phyloP scores from a whole-genome alignment of 64 coral and sea anemone species.

The Montipora foliosa region DNA sequence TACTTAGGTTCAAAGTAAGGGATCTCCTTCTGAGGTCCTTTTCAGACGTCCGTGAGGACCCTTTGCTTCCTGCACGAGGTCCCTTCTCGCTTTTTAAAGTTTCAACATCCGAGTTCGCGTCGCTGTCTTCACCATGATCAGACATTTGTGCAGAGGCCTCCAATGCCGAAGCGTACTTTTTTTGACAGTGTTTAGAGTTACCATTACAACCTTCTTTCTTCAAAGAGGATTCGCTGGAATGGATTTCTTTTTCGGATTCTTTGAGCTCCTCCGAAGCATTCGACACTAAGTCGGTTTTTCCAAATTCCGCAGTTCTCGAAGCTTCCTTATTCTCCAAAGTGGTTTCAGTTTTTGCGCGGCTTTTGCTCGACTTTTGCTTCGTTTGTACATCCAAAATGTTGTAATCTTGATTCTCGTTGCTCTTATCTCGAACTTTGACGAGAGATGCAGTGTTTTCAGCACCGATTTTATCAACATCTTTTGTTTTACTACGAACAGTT shows the following conservation, averaged over 20 bases:
- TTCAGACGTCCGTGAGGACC: constrained; percentile 72
- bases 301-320: neutral
- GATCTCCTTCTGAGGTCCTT: constrained; percentile 88
- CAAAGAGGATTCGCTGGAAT: constrained; percentile 18
- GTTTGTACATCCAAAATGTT: constrained; percentile 32
- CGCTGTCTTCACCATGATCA: constrained; percentile 40
- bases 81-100: constrained; percentile 39
- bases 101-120: constrained; percentile 18
- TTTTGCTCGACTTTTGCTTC: constrained; percentile 27
- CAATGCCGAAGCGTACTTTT: neutral
- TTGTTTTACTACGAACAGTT: neutral
- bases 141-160: neutral
- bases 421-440: constrained; percentile 20
- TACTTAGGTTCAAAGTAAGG: constrained; percentile 77
- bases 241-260: constrained; percentile 42
- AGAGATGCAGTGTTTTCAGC: constrained; percentile 7
- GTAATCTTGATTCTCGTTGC: constrained; percentile 11
- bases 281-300: constrained; percentile 4
- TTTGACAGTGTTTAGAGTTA: constrained; percentile 25
- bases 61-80: neutral
- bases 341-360: constrained; percentile 13
- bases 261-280: constrained; percentile 39
- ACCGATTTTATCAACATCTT: neutral
- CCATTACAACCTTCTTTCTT: constrained; percentile 13
- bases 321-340: constrained; percentile 19